Percentiles rank a stretch among this genome's conserved stretches.
Conservation (phyloP, 2,113 vertebrate species). For the Arenaria interpres region DNA sequence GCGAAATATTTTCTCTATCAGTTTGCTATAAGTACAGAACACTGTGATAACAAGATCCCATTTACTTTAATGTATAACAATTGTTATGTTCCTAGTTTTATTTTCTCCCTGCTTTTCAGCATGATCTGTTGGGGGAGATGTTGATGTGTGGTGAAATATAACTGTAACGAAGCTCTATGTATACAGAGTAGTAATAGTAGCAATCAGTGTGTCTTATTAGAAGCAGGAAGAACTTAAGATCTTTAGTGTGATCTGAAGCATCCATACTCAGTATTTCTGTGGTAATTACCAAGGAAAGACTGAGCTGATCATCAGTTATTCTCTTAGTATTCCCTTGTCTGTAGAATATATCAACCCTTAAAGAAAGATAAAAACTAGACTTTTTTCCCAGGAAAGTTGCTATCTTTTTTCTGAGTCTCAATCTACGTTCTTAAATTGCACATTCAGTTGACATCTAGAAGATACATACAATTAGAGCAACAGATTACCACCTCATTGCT, state of each 20-base stretch:
- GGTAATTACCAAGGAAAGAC: neutral
- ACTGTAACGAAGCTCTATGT: neutral
- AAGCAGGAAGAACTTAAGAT: neutral
- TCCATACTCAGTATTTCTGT: neutral
- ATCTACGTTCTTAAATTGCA: neutral
- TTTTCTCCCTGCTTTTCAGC: neutral
- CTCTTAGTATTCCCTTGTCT: neutral
- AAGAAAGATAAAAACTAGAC: neutral
- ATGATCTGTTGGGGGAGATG: neutral
- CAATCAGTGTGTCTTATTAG: neutral
- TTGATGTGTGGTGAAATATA: neutral
- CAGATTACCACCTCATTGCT: neutral
- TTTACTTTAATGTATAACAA: neutral
- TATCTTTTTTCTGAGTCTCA: neutral
- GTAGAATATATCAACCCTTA: neutral
- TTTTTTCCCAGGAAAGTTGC: neutral
- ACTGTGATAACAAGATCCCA: neutral
- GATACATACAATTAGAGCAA: neutral
- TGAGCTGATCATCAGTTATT: neutral
- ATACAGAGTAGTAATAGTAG: neutral
- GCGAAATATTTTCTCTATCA: neutral
- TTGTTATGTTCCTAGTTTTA: neutral
- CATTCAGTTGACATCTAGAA: neutral
- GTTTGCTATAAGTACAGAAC: neutral
- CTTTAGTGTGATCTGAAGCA: neutral